Conservation (phyloP, 2,888 invertebrate species). For the Drosophila setosimentum region DNA sequence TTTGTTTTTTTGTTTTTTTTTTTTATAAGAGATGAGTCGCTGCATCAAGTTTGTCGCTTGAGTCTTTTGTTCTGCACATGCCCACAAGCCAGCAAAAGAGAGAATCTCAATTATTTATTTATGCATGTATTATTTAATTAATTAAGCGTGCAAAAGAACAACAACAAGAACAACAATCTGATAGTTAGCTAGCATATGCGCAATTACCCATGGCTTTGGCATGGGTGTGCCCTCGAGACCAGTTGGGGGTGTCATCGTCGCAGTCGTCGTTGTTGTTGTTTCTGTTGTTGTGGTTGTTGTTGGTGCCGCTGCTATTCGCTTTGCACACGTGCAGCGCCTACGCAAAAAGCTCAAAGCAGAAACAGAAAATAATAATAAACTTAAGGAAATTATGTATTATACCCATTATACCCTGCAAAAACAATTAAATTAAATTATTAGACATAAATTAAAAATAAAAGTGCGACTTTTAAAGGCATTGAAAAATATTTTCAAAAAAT, state of each 20-base stretch:
- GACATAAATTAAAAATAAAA: neutral
- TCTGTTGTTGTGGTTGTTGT: slow-evolving; percentile 1
- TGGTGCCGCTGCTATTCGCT: slow-evolving; percentile 29
- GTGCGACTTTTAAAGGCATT: neutral
- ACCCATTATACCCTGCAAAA: neutral
- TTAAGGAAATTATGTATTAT: slow-evolving; percentile 1
- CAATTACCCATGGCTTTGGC: slow-evolving; percentile 48
- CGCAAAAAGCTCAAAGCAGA: slow-evolving; percentile 45
- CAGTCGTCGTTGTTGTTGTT: neutral
- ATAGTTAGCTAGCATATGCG: slow-evolving; percentile 35
- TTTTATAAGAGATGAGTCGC: slow-evolving; percentile 25
- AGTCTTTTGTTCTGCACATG: slow-evolving; percentile 68
- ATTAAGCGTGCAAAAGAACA: slow-evolving; percentile 46
- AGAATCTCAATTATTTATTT: slow-evolving; percentile 54
- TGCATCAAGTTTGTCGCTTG: slow-evolving; percentile 70
- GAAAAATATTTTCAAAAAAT: neutral
- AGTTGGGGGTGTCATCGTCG: slow-evolving; percentile 22
- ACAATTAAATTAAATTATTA: neutral
- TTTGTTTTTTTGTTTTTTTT: neutral
- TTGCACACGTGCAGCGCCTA: slow-evolving; percentile 72
- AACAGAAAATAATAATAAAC: slow-evolving; percentile 23
- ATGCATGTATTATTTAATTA: slow-evolving; percentile 53
- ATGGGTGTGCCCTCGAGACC: slow-evolving; percentile 50
- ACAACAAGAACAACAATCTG: slow-evolving; percentile 8
- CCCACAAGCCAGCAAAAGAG: slow-evolving; percentile 28